Conservation (phyloP, 2,113 vertebrate genomes). For the Scomber scombrus region DNA sequence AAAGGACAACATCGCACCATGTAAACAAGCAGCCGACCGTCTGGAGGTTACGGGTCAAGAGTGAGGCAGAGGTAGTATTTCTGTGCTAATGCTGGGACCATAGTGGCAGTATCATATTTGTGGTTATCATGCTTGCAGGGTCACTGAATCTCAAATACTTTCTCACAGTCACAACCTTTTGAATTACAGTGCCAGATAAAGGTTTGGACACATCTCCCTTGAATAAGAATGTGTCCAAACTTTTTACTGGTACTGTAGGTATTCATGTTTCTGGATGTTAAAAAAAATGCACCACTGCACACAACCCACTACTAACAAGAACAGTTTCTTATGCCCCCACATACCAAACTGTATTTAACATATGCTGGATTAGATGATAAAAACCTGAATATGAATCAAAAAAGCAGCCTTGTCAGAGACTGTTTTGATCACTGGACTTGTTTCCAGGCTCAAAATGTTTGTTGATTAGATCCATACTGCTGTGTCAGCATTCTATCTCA, state of each 20-base stretch:
- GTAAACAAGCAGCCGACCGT: constrained; percentile 73
- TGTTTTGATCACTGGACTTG: background rate
- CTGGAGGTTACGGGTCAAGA: constrained; percentile 58
- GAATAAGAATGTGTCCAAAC: no score
- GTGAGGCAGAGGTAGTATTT: constrained; percentile 10
- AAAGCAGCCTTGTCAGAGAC: background rate
- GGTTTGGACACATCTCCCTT: no score
- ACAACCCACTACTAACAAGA: background rate
- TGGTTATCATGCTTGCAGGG: background rate
- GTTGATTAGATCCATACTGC: background rate
- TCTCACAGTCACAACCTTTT: background rate
- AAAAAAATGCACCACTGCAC: background rate
- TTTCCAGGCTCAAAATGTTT: background rate
- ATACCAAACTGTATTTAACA: background rate
- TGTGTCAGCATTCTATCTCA: background rate
- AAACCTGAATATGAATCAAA: no score
- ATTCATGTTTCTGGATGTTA: background rate
- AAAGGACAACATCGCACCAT: constrained; percentile 66
- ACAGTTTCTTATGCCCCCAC: no score
- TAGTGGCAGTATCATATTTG: background rate
- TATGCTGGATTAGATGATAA: no score
- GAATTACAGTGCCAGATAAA: no score
- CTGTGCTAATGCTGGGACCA: constrained; percentile 13
- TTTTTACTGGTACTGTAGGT: no score
- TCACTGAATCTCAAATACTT: constrained; percentile 25